Evolutionary conservation across 1,140 invertebrate species (phyloP).

Genomic region (Fragariocoptes setiger): DNA sequence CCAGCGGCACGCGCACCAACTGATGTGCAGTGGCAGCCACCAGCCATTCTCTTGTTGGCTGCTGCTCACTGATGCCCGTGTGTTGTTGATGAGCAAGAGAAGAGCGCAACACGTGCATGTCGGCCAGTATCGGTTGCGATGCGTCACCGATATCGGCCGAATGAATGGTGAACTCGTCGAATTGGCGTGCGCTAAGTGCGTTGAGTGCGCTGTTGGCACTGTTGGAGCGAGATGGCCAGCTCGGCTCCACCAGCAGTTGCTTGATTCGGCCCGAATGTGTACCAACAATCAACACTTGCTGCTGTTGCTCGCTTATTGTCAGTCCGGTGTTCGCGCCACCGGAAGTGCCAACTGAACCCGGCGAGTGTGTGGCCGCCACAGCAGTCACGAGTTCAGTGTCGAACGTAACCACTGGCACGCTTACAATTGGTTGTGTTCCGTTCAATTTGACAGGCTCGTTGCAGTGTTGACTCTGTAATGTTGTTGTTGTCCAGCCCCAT

Average conservation of each 20-base stretch:
- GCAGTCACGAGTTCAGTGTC: slow-evolving; percentile 46
- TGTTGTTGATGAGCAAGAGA: not conserved
- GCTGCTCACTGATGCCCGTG: not conserved
- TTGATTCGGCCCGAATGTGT: not conserved
- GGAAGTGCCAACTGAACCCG: not conserved
- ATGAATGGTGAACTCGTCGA: too few relatives aligned
- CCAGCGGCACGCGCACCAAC: not conserved
- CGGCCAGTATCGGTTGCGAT: not conserved
- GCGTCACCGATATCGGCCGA: not conserved
- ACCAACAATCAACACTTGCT: not conserved
- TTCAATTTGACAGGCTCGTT: slow-evolving; percentile 69
- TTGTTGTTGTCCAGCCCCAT: too few relatives aligned
- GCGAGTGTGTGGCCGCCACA: slow-evolving; percentile 24
- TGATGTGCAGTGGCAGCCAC: not conserved
- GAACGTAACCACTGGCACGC: slow-evolving; percentile 32
- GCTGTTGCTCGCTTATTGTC: not conserved
- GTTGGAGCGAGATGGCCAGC: too few relatives aligned
- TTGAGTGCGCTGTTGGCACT: not conserved
- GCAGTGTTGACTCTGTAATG: slow-evolving; percentile 34
- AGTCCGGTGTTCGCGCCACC: not conserved
- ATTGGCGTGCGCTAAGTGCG: not conserved
- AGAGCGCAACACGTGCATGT: not conserved
- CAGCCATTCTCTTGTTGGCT: not conserved
- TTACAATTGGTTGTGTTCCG: slow-evolving; percentile 42
- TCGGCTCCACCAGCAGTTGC: not conserved